Conservation (phyloP, 1,140 invertebrate genomes). For the Yoshiicerus persimilis region DNA sequence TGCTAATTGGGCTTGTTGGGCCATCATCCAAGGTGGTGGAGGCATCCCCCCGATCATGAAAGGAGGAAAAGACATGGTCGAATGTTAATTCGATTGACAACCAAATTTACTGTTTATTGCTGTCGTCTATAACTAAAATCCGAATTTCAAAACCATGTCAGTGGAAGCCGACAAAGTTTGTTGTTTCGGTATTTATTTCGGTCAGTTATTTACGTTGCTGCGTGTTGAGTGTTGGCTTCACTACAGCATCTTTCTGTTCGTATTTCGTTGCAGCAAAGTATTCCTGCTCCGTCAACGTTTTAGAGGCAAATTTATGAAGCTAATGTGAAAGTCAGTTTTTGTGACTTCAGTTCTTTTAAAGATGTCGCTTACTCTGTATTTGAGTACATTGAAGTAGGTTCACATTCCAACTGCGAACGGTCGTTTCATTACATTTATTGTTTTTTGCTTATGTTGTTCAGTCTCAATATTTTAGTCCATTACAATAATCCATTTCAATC, state of each 20-base stretch:
- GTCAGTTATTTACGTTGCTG: background rate
- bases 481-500: too few relatives aligned
- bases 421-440: background rate
- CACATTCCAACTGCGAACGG: too few relatives aligned
- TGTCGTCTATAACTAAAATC: background rate
- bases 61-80: background rate
- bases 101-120: background rate
- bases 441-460: too few relatives aligned
- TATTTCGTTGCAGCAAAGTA: background rate
- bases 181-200: background rate
- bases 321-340: background rate
- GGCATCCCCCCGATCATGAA: slow-evolving; percentile 10
- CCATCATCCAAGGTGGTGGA: slow-evolving; percentile 7
- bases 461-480: too few relatives aligned
- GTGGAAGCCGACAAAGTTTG: background rate
- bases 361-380: background rate
- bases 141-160: background rate
- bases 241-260: background rate
- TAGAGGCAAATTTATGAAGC: too few relatives aligned
- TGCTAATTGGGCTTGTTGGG: background rate
- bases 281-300: too few relatives aligned
- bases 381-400: background rate
- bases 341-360: background rate
- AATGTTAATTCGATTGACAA: background rate
- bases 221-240: background rate